Evolutionary conservation across 2,888 invertebrate species (phyloP).

Genomic region (Peribatodes rhomboidaria): DNA sequence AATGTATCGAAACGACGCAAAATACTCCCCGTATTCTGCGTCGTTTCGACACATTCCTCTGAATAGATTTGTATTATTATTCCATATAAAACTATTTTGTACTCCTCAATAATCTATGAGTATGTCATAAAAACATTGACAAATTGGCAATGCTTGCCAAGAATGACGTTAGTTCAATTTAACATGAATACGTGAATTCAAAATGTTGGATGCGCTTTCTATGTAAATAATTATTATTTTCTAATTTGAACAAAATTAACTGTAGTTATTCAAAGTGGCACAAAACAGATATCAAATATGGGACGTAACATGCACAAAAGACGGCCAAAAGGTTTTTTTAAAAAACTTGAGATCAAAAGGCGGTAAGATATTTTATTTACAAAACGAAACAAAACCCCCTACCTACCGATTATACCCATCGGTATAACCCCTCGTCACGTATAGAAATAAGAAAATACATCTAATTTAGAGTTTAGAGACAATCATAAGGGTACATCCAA

Average conservation of each 20-base stretch:
- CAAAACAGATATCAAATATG: constrained; percentile 77
- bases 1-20: no score
- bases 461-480: no score
- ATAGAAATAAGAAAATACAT: no score
- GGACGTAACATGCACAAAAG: constrained; percentile 74
- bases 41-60: no score
- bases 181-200: background rate
- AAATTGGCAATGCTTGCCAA: background rate
- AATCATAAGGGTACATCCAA: no score
- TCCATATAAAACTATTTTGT: background rate
- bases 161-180: background rate
- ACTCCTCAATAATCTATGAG: background rate
- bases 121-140: background rate
- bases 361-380: constrained; percentile 52
- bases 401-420: no score
- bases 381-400: no score
- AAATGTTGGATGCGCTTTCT: constrained; percentile 48
- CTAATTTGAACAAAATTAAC: constrained; percentile 47
- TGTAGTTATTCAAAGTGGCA: constrained; percentile 74
- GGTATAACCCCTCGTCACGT: no score
- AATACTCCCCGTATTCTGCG: no score
- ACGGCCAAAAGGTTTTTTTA: constrained; percentile 76
- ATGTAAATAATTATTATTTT: constrained; percentile 34
- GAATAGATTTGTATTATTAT: no score
- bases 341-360: constrained; percentile 76